A percentile compares a stretch with the other conserved stretches of the same genome.
Evolutionary conservation across 2,113 vertebrate genomes (phyloP).

Genomic region (Tympanuchus pallidicinctus): DNA sequence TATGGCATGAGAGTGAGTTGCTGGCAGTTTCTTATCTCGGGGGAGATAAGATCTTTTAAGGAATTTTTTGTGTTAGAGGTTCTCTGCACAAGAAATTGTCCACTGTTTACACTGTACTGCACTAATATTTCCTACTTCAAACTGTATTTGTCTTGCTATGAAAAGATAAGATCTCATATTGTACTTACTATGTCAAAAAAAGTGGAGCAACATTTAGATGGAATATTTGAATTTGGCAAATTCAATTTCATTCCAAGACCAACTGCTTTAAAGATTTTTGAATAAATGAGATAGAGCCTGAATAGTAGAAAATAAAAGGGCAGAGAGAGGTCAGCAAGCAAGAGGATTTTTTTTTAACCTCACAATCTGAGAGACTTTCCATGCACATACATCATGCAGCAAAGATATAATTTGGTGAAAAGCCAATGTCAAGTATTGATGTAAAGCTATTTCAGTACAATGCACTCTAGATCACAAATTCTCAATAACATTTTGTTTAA

Average conservation of each 20-base stretch:
- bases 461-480: background rate
- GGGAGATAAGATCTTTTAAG: background rate
- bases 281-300: background rate
- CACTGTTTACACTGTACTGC: background rate
- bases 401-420: constrained; percentile 37
- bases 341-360: constrained; percentile 28
- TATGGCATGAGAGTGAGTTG: background rate
- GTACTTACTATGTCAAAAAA: background rate
- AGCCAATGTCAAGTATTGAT: background rate
- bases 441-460: constrained; percentile 3
- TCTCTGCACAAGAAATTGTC: background rate
- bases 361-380: background rate
- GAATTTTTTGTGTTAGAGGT: background rate
- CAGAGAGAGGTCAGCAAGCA: constrained; percentile 20
- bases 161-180: background rate
- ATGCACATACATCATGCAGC: background rate
- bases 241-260: constrained; percentile 29
- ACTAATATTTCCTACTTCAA: background rate
- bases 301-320: constrained; percentile 5
- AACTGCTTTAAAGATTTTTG: background rate
- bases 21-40: background rate
- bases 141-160: constrained; percentile 13
- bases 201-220: background rate
- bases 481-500: constrained; percentile 28
- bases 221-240: constrained; percentile 40